Percentiles rank a stretch among this genome's conserved stretches.
Conservation (phyloP, 2,888 invertebrate genomes). For the Drosophila robusta region DNA sequence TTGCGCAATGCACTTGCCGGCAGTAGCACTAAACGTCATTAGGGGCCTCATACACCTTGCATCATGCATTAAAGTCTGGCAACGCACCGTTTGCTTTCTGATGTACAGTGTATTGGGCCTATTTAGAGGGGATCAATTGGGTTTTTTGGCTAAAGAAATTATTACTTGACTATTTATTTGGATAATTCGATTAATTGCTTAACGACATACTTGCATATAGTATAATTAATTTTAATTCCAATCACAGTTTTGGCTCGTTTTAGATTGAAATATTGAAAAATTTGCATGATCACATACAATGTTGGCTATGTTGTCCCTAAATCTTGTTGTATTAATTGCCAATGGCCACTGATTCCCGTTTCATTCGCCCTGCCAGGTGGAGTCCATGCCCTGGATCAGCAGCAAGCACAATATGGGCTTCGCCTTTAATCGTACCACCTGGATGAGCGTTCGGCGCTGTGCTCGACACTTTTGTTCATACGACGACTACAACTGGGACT, state of each 20-base stretch:
- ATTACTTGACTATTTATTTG: not conserved
- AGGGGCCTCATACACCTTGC: constrained; percentile 2
- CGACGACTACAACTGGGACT: constrained; percentile 99
- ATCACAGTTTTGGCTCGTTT: constrained; percentile 31
- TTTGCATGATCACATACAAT: constrained; percentile 54
- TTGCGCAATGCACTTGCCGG: constrained; percentile 6
- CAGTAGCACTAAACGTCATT: not conserved
- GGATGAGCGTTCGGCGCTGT: constrained; percentile 93
- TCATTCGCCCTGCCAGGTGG: constrained; percentile 87
- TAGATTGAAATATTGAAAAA: constrained; percentile 36
- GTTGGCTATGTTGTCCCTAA: constrained; percentile 7
- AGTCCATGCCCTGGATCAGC: constrained; percentile 97
- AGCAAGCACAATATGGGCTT: constrained; percentile 99
- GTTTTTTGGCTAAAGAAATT: not conserved
- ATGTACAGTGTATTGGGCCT: constrained; percentile 11
- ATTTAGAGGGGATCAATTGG: not conserved
- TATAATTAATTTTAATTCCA: not conserved
- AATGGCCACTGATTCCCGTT: constrained; percentile 2
- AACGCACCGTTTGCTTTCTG: not conserved
- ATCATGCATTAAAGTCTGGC: constrained; percentile 3
- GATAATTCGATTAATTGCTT: not conserved
- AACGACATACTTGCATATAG: constrained; percentile 1
- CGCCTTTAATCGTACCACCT: constrained; percentile 95
- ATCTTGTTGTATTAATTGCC: not conserved
- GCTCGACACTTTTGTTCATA: constrained; percentile 96